Evolutionary conservation across 2,797 vertebrate genomes (phyloP).

Genomic region (Falco peregrinus): DNA sequence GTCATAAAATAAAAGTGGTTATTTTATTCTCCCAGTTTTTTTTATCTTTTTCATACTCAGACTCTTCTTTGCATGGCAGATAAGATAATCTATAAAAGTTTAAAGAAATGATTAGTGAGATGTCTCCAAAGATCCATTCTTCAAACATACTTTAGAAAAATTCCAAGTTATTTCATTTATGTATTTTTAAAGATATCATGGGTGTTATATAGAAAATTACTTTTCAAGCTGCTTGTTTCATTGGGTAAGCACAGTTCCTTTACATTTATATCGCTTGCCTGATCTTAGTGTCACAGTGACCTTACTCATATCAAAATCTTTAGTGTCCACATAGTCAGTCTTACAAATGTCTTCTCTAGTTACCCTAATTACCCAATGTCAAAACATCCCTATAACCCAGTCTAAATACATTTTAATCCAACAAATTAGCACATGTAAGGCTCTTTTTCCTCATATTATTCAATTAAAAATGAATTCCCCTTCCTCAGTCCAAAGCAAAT

Average conservation of each 20-base stretch:
- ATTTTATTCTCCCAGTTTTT: not conserved
- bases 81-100: not conserved
- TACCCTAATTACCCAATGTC: not conserved
- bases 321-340: not conserved
- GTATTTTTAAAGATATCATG: not conserved
- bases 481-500: conserved; percentile 47
- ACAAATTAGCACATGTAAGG: conserved; percentile 31
- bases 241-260: not conserved
- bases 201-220: not conserved
- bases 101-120: not conserved
- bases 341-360: not conserved
- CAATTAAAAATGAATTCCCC: conserved; percentile 38
- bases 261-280: not conserved
- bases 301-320: not conserved
- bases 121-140: not conserved
- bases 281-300: not conserved
- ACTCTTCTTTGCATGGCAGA: not conserved
- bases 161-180: not conserved
- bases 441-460: conserved; percentile 31
- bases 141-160: not conserved
- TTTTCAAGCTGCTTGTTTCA: not conserved
- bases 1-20: not conserved
- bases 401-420: conserved; percentile 44
- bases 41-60: not conserved
- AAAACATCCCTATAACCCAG: conserved; percentile 15